These are phyloP conservation scores for Sphaerophoria rueppellii DNA, from an alignment of 2,888 invertebrate species.

Conservation along the genomic window DNA sequence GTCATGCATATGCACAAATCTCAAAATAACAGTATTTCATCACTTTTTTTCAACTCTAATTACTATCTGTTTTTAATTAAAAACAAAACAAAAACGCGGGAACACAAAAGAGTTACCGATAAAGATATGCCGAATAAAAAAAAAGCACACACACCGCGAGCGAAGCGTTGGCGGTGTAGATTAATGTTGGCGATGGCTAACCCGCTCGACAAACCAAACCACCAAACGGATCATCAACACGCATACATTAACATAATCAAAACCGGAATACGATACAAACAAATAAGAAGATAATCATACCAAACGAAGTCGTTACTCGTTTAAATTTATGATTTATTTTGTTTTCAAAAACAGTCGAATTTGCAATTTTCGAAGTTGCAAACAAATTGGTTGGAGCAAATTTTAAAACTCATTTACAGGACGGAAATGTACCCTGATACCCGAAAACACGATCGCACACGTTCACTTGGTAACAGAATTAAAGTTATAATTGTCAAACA, in stretches of 20 bases:
- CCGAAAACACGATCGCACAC: constrained; percentile 66
- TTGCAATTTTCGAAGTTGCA: constrained; percentile 10
- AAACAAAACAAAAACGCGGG: constrained; percentile 54
- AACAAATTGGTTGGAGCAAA: constrained; percentile 25
- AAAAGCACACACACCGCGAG: constrained; percentile 23
- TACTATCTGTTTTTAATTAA: constrained; percentile 8
- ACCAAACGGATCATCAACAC: constrained; percentile 37
- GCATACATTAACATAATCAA: constrained; percentile 35
- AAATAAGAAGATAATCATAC: constrained; percentile 42
- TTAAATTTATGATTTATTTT: constrained; percentile 1
- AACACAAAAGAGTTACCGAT: constrained; percentile 65
- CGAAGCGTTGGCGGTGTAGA: constrained; percentile 63
- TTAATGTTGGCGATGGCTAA: constrained; percentile 44
- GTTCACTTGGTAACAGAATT: constrained; percentile 59
- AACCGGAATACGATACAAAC: constrained; percentile 46
- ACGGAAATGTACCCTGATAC: constrained; percentile 59
- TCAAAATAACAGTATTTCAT: constrained; percentile 22
- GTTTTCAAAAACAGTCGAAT: constrained; percentile 33
- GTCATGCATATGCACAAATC: not conserved
- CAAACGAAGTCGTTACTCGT: constrained; percentile 27
- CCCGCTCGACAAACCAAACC: constrained; percentile 17
- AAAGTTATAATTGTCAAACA: constrained; percentile 10
- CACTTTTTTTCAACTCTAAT: constrained; percentile 33
- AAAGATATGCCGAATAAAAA: constrained; percentile 47
- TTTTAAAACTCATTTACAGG: not conserved